Conservation (phyloP, 2,888 invertebrate genomes). For the Drosophila peninsularis region DNA sequence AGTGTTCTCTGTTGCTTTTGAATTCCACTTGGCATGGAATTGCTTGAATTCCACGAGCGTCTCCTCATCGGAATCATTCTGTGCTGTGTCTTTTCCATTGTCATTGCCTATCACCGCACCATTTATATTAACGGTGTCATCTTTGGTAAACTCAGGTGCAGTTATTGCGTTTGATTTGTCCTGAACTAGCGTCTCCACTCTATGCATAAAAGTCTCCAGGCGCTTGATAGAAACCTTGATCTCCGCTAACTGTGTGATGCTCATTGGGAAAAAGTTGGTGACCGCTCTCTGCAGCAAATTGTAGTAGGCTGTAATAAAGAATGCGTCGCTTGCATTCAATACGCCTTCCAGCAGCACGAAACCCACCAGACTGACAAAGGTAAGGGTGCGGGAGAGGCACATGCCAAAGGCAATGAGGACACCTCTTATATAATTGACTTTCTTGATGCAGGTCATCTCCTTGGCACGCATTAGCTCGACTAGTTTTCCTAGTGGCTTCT, state of each 20-base stretch:
- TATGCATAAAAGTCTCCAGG: slow-evolving; percentile 87
- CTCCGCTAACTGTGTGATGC: slow-evolving; percentile 87
- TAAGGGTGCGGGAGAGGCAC: slow-evolving; percentile 93
- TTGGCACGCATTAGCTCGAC: slow-evolving; percentile 88
- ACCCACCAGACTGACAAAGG: slow-evolving; percentile 92
- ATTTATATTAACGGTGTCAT: slow-evolving; percentile 32
- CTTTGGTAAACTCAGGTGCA: slow-evolving; percentile 14
- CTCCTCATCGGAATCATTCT: slow-evolving; percentile 22
- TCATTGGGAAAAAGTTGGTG: slow-evolving; percentile 94
- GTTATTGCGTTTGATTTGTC: slow-evolving; percentile 63
- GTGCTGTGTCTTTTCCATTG: slow-evolving; percentile 18
- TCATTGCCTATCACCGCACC: slow-evolving; percentile 25
- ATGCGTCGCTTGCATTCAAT: slow-evolving; percentile 92
- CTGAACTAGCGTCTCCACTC: slow-evolving; percentile 85
- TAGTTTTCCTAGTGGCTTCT: slow-evolving; percentile 92
- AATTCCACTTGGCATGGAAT: slow-evolving; percentile 89
- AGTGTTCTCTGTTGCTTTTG: slow-evolving; percentile 87
- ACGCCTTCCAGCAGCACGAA: slow-evolving; percentile 89
- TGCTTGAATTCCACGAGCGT: slow-evolving; percentile 86
- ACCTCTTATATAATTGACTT: slow-evolving; percentile 91
- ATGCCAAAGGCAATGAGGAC: slow-evolving; percentile 92
- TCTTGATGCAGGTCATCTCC: slow-evolving; percentile 87
- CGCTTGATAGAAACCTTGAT: slow-evolving; percentile 86
- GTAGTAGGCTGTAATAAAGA: slow-evolving; percentile 94
- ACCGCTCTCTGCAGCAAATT: slow-evolving; percentile 93